These are phyloP conservation scores for Cygnus buccinator DNA, from an alignment of 2,113 vertebrate species.

Conservation along the genomic window DNA sequence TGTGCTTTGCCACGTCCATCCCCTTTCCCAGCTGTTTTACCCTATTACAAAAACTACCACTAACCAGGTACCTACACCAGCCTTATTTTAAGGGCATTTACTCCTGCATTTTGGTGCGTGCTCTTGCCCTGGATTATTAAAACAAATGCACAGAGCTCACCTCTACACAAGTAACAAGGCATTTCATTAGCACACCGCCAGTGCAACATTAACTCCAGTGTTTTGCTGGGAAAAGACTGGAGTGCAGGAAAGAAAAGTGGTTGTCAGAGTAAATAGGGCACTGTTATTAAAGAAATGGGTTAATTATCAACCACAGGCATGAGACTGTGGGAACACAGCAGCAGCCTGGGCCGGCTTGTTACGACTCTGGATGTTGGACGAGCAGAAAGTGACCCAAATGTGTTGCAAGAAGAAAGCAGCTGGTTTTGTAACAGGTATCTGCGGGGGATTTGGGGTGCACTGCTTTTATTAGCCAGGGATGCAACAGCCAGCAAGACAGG, in stretches of 20 bases:
- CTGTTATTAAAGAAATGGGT: neutral
- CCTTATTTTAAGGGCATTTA: neutral
- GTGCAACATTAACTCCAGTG: constrained; percentile 25
- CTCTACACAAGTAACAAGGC: neutral
- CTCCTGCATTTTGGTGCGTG: neutral
- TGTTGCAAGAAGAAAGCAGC: neutral
- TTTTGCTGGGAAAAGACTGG: constrained; percentile 26
- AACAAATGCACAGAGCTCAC: neutral
- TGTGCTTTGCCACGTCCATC: neutral
- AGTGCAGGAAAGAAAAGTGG: neutral
- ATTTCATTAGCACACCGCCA: neutral
- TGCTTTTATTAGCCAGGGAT: neutral
- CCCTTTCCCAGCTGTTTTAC: neutral
- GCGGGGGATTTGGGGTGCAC: neutral
- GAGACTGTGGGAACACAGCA: neutral
- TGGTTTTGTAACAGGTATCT: neutral
- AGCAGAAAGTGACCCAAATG: neutral
- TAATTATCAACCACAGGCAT: constrained; percentile 15
- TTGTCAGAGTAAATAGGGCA: neutral
- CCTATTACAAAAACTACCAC: neutral
- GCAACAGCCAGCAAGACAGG: neutral
- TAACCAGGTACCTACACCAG: neutral
- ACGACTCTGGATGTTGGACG: neutral
- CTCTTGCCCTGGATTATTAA: neutral
- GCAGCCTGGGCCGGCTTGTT: neutral